Conservation (phyloP, 2,888 invertebrate species). For the Phrixothrix hirtus region DNA sequence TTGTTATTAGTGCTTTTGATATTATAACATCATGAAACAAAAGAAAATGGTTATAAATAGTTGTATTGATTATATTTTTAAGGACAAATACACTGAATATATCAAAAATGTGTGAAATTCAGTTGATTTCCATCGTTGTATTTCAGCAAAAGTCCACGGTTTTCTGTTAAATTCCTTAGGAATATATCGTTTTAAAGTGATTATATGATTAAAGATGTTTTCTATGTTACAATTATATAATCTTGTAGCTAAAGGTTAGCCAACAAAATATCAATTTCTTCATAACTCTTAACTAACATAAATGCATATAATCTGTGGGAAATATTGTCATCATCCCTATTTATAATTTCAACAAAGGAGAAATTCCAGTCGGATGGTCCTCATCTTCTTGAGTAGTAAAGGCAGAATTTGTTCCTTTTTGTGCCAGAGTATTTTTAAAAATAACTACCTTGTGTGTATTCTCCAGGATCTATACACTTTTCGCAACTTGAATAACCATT, state of each 20-base stretch:
- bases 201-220: slow-evolving; percentile 11
- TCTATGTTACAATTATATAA: slow-evolving; percentile 4
- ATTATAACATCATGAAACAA: slow-evolving; percentile 4
- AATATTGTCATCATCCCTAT: slow-evolving; percentile 11
- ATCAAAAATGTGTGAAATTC: slow-evolving; percentile 18
- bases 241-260: slow-evolving; percentile 8
- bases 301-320: slow-evolving; percentile 24
- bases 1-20: background rate
- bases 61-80: background rate
- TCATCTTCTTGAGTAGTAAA: slow-evolving; percentile 22
- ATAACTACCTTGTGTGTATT: slow-evolving; percentile 11
- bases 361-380: slow-evolving; percentile 14
- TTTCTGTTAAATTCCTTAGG: slow-evolving; percentile 26
- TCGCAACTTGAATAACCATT: slow-evolving; percentile 24
- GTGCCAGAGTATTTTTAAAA: slow-evolving; percentile 6
- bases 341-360: slow-evolving; percentile 5
- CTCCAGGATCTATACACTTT: slow-evolving; percentile 16
- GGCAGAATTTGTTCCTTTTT: slow-evolving; percentile 14
- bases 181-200: slow-evolving; percentile 11
- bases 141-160: slow-evolving; percentile 6
- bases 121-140: slow-evolving; percentile 8
- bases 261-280: slow-evolving; percentile 21
- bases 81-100: slow-evolving; percentile 4
- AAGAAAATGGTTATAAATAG: slow-evolving; percentile 20
- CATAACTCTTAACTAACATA: slow-evolving; percentile 24